Conservation (phyloP, 2,888 invertebrate species). For the Macrosiphum euphorbiae region DNA sequence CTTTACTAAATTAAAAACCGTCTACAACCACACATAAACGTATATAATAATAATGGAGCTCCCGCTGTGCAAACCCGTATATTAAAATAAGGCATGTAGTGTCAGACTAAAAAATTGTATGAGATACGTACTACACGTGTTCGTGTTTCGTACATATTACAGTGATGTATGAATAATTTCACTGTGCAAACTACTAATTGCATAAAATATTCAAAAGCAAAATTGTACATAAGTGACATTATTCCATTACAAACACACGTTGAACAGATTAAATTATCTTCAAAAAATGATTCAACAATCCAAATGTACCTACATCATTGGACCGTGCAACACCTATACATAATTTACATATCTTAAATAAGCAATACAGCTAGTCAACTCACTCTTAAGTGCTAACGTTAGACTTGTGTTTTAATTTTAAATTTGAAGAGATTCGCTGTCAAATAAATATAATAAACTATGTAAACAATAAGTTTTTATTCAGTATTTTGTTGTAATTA, state of each 20-base stretch:
- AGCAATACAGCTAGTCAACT: background rate
- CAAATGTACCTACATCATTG: background rate
- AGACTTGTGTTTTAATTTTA: background rate
- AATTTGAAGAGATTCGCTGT: background rate
- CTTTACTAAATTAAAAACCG: conserved; percentile 52
- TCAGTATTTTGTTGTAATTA: background rate
- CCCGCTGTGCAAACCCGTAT: conserved; percentile 6
- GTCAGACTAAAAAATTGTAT: conserved; percentile 5
- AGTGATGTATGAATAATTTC: conserved; percentile 21
- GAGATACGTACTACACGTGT: background rate
- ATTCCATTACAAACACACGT: background rate
- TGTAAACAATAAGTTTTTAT: background rate
- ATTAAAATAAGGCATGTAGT: conserved; percentile 27
- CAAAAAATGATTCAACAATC: background rate
- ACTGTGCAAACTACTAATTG: background rate
- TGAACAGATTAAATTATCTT: background rate
- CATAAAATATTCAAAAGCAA: background rate
- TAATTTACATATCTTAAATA: background rate
- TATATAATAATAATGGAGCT: conserved; percentile 37
- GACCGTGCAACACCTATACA: background rate
- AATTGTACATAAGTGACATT: background rate
- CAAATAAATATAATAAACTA: background rate
- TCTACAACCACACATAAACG: conserved; percentile 7
- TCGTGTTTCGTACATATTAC: background rate
- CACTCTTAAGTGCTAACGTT: background rate